Evolutionary conservation across 2,888 invertebrate species (phyloP).

Genomic region (Stegana nigrithorax): DNA sequence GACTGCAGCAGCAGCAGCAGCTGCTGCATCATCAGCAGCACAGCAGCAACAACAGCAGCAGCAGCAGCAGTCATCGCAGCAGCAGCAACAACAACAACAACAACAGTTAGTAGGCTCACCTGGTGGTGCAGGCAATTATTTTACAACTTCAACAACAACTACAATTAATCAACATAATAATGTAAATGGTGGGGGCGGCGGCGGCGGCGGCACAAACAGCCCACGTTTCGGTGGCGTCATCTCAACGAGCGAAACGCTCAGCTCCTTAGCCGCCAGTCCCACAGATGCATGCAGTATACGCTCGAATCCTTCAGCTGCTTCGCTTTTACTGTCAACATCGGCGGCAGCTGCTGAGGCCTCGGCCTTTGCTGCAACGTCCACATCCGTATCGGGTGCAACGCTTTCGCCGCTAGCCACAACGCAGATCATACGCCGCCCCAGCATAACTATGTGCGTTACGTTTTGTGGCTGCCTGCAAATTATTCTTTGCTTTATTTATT

Average conservation of each 20-base stretch:
- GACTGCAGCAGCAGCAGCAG: constrained; percentile 17
- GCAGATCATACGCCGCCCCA: constrained; percentile 68
- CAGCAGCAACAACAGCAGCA: constrained; percentile 33
- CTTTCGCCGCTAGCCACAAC: constrained; percentile 67
- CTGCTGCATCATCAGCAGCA: constrained; percentile 31
- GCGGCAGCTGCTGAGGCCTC: constrained; percentile 56
- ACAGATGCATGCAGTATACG: constrained; percentile 66
- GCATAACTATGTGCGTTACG: constrained; percentile 68
- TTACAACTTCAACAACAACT: background rate
- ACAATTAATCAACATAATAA: constrained; percentile 31
- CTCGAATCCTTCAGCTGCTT: constrained; percentile 66
- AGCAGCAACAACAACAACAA: constrained; percentile 25
- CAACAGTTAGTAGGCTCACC: constrained; percentile 43
- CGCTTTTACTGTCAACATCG: constrained; percentile 58
- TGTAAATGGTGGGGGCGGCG: constrained; percentile 28
- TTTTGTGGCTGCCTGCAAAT: constrained; percentile 32
- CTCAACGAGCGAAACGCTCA: constrained; percentile 52
- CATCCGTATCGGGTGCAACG: constrained; percentile 56
- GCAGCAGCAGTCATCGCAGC: constrained; percentile 11
- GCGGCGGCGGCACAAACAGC: constrained; percentile 36
- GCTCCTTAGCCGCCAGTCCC: constrained; percentile 65
- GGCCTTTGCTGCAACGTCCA: constrained; percentile 41
- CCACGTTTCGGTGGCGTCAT: constrained; percentile 47
- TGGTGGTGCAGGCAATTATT: constrained; percentile 15
- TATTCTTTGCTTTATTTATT: constrained; percentile 30